Conservation (phyloP, 2,888 invertebrate species). For the Carpatolechia fugitivella region DNA sequence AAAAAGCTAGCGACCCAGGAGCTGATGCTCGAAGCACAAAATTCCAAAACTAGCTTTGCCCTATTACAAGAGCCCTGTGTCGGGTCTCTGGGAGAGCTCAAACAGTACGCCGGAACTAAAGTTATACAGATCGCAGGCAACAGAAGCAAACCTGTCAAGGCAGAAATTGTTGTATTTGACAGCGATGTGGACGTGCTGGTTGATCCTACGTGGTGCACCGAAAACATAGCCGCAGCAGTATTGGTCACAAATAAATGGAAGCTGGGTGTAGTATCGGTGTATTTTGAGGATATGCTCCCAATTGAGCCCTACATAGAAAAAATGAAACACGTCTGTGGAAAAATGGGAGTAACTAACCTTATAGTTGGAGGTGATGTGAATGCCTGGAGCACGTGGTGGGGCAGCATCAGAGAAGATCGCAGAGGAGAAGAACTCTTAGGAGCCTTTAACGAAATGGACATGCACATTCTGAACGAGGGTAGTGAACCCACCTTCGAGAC, state of each 20-base stretch:
- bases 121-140: not conserved
- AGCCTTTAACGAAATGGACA: not conserved
- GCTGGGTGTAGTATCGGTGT: constrained; percentile 6
- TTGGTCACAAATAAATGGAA: not conserved
- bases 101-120: not conserved
- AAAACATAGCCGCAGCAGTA: constrained; percentile 6
- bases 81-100: constrained; percentile 7
- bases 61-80: constrained; percentile 22
- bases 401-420: not conserved
- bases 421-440: constrained; percentile 15
- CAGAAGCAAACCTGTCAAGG: constrained; percentile 9
- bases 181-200: not conserved
- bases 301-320: constrained; percentile 3
- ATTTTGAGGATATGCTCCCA: constrained; percentile 12
- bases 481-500: constrained; percentile 23
- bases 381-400: constrained; percentile 12
- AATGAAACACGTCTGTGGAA: not conserved
- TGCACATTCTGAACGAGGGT: constrained; percentile 22
- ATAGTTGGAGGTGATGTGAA: not conserved
- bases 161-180: constrained; percentile 17
- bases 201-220: constrained; percentile 5
- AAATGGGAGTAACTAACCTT: not conserved
- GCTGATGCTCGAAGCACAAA: constrained; percentile 4
- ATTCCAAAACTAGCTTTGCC: not conserved
- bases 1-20: constrained; percentile 14